A percentile compares a stretch with the other conserved stretches of the same genome.
phyloP scores from a whole-genome alignment of 2,113 vertebrate genomes.

The Monarcha castaneiventris region DNA sequence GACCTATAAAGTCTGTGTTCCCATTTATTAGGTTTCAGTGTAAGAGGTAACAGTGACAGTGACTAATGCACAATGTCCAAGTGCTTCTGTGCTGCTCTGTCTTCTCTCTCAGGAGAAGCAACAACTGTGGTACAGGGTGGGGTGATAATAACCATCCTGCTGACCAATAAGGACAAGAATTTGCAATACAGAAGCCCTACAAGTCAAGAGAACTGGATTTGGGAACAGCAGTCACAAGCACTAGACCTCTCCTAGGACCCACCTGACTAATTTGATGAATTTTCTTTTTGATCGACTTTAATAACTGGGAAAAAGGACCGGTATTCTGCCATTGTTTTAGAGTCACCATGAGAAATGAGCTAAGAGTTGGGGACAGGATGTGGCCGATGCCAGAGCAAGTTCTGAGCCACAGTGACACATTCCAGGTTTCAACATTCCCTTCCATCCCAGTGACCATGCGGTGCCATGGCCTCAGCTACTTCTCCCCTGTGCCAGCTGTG shows the following conservation, averaged over 20 bases:
- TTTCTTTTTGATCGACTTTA: background rate
- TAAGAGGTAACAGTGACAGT: background rate
- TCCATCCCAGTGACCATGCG: background rate
- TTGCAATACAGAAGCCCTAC: background rate
- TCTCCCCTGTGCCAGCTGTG: background rate
- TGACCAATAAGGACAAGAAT: background rate
- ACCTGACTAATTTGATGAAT: background rate
- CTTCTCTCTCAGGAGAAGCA: background rate
- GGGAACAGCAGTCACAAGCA: background rate
- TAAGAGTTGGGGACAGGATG: background rate
- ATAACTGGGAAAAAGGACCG: background rate
- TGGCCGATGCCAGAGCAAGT: background rate
- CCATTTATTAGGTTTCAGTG: background rate
- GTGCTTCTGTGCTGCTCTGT: background rate
- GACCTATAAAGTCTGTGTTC: background rate
- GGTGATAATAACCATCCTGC: background rate
- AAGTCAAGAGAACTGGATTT: background rate
- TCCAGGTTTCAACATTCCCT: background rate
- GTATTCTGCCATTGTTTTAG: background rate
- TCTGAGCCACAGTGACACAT: fast-evolving
- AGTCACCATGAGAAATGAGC: background rate
- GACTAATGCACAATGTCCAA: background rate
- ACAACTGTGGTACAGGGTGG: fast-evolving
- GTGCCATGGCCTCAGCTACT: background rate
- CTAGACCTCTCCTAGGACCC: background rate